Evolutionary conservation across 2,888 invertebrate genomes (phyloP).

Genomic region (Drosophila kanekoi): DNA sequence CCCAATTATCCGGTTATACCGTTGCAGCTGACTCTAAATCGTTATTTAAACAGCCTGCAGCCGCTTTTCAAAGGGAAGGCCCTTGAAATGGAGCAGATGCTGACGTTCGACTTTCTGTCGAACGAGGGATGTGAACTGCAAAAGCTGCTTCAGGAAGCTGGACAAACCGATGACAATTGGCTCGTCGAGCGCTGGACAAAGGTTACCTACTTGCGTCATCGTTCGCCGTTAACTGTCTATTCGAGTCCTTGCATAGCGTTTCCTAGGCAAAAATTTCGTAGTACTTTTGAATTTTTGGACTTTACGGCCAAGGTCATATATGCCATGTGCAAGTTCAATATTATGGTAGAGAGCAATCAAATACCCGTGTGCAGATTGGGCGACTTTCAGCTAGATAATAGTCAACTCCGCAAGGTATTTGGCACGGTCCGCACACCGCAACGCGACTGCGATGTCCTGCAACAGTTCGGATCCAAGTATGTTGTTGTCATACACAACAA

Average conservation of each 20-base stretch:
- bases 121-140: constrained; percentile 85
- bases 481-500: constrained; percentile 93
- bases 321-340: constrained; percentile 79
- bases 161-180: constrained; percentile 90
- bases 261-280: constrained; percentile 88
- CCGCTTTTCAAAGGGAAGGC: constrained; percentile 91
- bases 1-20: constrained; percentile 90
- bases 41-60: constrained; percentile 90
- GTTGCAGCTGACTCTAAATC: constrained; percentile 91
- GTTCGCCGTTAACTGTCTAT: constrained; percentile 93
- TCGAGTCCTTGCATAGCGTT: constrained; percentile 95
- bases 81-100: constrained; percentile 88
- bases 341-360: constrained; percentile 84
- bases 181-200: constrained; percentile 96
- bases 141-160: constrained; percentile 88
- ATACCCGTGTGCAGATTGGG: constrained; percentile 92
- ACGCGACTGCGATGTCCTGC: constrained; percentile 88
- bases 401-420: constrained; percentile 94
- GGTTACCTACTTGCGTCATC: constrained; percentile 92
- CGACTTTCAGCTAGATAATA: constrained; percentile 94
- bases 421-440: constrained; percentile 94
- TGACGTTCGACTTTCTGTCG: constrained; percentile 85
- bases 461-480: constrained; percentile 89
- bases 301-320: constrained; percentile 90
- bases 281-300: constrained; percentile 87